Evolutionary conservation across 1,140 invertebrate species (phyloP).

Genomic region (Odontomachus brunneus): DNA sequence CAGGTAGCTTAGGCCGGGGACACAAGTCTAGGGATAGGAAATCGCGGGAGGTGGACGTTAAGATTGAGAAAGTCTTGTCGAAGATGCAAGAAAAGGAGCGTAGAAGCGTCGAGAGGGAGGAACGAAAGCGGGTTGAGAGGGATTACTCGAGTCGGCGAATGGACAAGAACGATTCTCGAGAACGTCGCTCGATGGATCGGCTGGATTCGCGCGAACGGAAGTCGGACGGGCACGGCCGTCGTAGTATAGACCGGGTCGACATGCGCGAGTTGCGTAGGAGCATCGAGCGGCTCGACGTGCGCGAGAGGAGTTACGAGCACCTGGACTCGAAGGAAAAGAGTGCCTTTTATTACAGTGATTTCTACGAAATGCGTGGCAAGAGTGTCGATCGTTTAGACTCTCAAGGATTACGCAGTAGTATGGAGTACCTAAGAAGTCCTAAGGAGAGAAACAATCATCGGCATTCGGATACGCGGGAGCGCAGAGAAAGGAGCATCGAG

Average conservation of each 20-base stretch:
- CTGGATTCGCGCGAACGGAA: slow-evolving; percentile 72
- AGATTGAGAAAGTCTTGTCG: slow-evolving; percentile 61
- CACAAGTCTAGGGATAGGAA: slow-evolving; percentile 76
- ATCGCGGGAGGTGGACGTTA: slow-evolving; percentile 49
- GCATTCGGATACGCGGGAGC: slow-evolving; percentile 62
- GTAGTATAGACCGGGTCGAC: slow-evolving; percentile 72
- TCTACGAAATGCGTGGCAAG: slow-evolving; percentile 75
- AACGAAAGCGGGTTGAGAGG: slow-evolving; percentile 77
- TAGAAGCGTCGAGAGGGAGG: slow-evolving; percentile 75
- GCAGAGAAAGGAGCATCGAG: slow-evolving; percentile 73
- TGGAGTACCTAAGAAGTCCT: slow-evolving; percentile 62
- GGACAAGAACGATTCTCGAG: slow-evolving; percentile 76
- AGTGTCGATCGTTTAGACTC: slow-evolving; percentile 80
- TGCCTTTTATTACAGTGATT: slow-evolving; percentile 44
- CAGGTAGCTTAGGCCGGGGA: slow-evolving; percentile 81
- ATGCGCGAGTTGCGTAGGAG: slow-evolving; percentile 77
- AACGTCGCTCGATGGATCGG: slow-evolving; percentile 78
- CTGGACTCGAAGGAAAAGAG: slow-evolving; percentile 66
- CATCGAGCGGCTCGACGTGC: slow-evolving; percentile 78
- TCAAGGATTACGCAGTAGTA: slow-evolving; percentile 52
- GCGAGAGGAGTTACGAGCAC: slow-evolving; percentile 76
- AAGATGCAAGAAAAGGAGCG: slow-evolving; percentile 80
- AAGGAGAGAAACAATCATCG: slow-evolving; percentile 64
- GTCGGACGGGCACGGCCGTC: slow-evolving; percentile 67
- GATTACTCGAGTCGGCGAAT: slow-evolving; percentile 77